A percentile compares a stretch with the other conserved stretches of the same genome.
These are phyloP conservation scores for Motacilla tschutschensis DNA, from an alignment of 2,113 vertebrate genomes.

Conservation along the genomic window DNA sequence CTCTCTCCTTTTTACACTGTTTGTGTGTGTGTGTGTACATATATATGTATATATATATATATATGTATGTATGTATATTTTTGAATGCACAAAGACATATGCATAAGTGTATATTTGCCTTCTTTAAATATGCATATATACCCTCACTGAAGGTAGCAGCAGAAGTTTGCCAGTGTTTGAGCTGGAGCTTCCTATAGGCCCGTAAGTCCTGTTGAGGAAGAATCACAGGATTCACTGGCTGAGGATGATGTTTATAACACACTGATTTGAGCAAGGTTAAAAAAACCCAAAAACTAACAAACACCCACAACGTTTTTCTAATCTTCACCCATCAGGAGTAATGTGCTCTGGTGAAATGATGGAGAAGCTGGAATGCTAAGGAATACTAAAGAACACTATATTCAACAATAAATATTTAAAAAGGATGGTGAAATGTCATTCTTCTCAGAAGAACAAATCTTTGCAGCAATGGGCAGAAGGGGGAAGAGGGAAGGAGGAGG, in stretches of 20 bases:
- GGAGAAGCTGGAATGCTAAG: neutral
- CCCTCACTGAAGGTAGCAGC: rapidly evolving
- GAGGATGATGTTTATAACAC: neutral
- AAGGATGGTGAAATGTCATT: neutral
- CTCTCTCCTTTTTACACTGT: neutral
- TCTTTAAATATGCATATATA: neutral
- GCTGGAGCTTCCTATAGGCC: neutral
- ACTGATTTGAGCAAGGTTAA: neutral
- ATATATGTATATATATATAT: rapidly evolving
- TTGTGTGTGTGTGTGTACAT: neutral
- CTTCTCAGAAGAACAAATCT: neutral
- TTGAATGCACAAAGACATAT: neutral
- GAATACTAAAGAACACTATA: neutral
- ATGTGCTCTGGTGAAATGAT: neutral
- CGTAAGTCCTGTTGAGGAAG: neutral
- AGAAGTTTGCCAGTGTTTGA: neutral
- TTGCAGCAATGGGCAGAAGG: neutral
- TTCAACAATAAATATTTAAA: conserved; percentile 7
- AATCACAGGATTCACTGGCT: neutral
- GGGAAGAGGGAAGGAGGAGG: neutral
- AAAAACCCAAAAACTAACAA: neutral
- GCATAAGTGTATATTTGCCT: neutral
- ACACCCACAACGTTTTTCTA: neutral
- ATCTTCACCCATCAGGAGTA: neutral
- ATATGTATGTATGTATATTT: rapidly evolving